Evolutionary conservation across 2,113 vertebrate species (phyloP), one percentile per base, ranked within the genome.

Genomic region (Hepsetus odoe): DNA sequence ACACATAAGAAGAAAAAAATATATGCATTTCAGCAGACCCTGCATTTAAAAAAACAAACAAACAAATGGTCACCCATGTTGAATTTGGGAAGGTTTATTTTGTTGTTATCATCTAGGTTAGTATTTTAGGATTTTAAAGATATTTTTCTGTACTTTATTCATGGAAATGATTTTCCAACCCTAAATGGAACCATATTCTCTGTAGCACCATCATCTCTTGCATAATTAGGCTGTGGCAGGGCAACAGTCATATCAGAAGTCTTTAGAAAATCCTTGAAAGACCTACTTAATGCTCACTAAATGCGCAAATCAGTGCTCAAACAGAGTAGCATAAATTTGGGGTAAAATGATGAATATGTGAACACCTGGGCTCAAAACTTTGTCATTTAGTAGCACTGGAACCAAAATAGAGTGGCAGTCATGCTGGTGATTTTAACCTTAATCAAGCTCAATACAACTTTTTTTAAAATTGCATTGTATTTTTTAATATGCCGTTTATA

Each of bases 401-500:
- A 64, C 61, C 5, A 1, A 80, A 9, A 35, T 66, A 13, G 35
- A 72, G 73, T 62, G 42, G 44, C 76, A 49, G 20, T 49, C 53
- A 33, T 58, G 53, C 32, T 40, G 74, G 65, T 49, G 55, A 67
- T 33, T 35, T 56, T 28, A 24, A 55, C 38, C 46, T 46, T 40
- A 35, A 51, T 22, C 18, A 46, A 53, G 42, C 33, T 38, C 32
- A 55, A 40, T 42, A 42, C 24, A 40, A 18, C 49, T 64, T 74
- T 64, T 72, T 76, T 72, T n/a, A n/a, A n/a, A n/a, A 72, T 69
- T 77, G 32, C 35, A 74, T 53, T 77, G 55, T 72, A 70, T 64
- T 62, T 59, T 46, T 84, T 81, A 46, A 33, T 77, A 83, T 69
- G 33, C 4, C 64, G 62, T 80, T 80, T 70, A 28, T 76, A 76